Evolutionary conservation across 2,888 invertebrate genomes (phyloP), one percentile per base, ranked within the genome.

Genomic region (Metalampra italica): DNA sequence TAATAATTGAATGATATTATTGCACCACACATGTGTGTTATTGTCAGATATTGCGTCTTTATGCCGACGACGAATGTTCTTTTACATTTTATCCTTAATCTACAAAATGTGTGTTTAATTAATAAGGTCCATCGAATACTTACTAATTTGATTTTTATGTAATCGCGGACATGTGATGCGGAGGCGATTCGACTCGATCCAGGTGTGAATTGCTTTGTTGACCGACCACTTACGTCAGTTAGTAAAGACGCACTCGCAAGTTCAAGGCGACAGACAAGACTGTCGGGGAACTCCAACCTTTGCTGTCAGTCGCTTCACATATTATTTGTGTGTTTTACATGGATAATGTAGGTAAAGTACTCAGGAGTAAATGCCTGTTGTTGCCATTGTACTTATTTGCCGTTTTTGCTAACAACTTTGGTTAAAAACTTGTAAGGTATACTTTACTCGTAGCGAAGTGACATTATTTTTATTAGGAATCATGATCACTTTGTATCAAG

Each of bases 151-250:
- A 50, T 46, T 50, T 50, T 50, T 40, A 46, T 53, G 39, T 49
- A 32, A 44, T 36, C 47, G n/a, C 29, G 36, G 51, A 44, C 53
- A 2, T 53, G 49, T 40, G 49, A 32, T 57, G 74, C 67, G 22
- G 22, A 70, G 77, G 79, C 66, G 72, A 64, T 57, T 55, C 57
- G 55, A 64, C 58, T 55, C 57, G 55, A 61, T 65, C 71, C 66
- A 71, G 59, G 77, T 82, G 81, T 75, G 69, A 82, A 84, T 82
- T 75, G 71, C 60, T 75, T 62, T 85, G 75, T 81, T 83, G 76
- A 78, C 78, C 71, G 66, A 72, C 57, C 68, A 78, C 78, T 85
- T 86, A 78, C 84, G 86, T 88, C 82, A 85, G 63, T 73, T 64
- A 52, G 58, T 63, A 57, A 62, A 75, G 73, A 65, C 68, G 65